Base-by-base conservation (phyloP, 2,888 invertebrate species). In the Tryphoninae sp. region DNA sequence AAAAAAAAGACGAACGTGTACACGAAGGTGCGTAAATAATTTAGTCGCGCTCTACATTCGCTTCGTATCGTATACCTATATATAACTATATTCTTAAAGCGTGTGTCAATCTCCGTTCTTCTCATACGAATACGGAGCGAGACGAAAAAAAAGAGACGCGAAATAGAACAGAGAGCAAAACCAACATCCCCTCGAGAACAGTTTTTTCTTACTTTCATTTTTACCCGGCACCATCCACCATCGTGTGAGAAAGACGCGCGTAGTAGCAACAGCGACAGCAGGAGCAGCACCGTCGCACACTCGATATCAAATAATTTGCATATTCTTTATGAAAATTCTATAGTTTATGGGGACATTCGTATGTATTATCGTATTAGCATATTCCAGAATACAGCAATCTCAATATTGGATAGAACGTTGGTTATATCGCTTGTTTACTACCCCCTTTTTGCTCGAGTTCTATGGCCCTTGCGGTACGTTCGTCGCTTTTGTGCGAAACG, bases 341-440 rank as follows among this genome's bases (percentile, higher is more conserved):
- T 91, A 91, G 91, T 91, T 91, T 91, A 91, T 91, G 90, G 90
- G 87, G 87, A 87, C 90, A 92, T 92, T 92, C 89, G 90, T 91
- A 91, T 92, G 91, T 91, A 91, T 92, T 92, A 92, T 90, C 89
- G 85, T 88, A 92, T 92, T 92, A 92, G 91, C 92, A 92, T 92
- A 92, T 91, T 90, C 91, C 88, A 88, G 86, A 86, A 91, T 89
- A 90, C 91, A 88, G 90, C 92, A 91, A 92, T 92, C 91, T 91
- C 91, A 91, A 92, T 92, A 92, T 92, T 92, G 91, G 91, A 91
- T 91, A 89, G 88, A 71, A 85, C 83, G 86, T 85, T 81, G 86
- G 87, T 87, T 89, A 89, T 90, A 91, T 89, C 88, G 89, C 88
- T 90, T 91, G 91, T 91, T 91, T 91, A 91, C 90, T 89, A 89